Evolutionary conservation across 2,888 invertebrate species (phyloP).

Genomic region (Lasioglossum villosulum): DNA sequence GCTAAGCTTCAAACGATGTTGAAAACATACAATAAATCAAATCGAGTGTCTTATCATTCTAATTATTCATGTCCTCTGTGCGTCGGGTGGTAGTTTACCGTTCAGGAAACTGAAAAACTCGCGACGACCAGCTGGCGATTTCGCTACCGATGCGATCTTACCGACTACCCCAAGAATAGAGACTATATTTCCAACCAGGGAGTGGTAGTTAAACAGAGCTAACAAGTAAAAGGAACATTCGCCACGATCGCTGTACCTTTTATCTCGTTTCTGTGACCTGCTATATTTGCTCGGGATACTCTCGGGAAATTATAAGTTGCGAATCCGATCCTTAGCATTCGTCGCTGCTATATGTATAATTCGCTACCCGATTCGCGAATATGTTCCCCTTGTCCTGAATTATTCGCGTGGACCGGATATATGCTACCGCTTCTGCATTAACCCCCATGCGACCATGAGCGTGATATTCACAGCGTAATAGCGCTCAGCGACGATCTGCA

Average conservation of each 20-base stretch:
- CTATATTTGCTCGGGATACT: conserved; percentile 43
- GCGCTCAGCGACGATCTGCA: neutral
- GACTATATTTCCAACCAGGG: conserved; percentile 5
- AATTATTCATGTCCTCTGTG: too few relatives aligned
- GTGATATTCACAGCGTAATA: neutral
- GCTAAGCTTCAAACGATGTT: too few relatives aligned
- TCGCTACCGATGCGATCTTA: neutral
- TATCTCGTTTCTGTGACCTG: neutral
- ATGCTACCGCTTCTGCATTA: conserved; percentile 6
- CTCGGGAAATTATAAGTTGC: conserved; percentile 71
- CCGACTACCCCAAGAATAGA: neutral
- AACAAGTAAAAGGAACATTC: conserved; percentile 48
- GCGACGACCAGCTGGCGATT: neutral
- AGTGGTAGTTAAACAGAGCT: conserved; percentile 64
- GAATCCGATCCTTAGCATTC: conserved; percentile 46
- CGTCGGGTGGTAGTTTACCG: too few relatives aligned
- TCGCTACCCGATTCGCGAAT: conserved; percentile 34
- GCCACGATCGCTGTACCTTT: conserved; percentile 31
- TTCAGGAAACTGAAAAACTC: too few relatives aligned
- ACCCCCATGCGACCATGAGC: neutral
- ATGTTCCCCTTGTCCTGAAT: conserved; percentile 28
- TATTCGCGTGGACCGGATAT: conserved; percentile 18
- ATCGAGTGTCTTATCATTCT: too few relatives aligned
- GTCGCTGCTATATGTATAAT: conserved; percentile 42
- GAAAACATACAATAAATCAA: too few relatives aligned